Evolutionary conservation across 1,140 invertebrate species (phyloP), one percentile per base, ranked within the genome.

Genomic region (Cardiocondyla obscurior): DNA sequence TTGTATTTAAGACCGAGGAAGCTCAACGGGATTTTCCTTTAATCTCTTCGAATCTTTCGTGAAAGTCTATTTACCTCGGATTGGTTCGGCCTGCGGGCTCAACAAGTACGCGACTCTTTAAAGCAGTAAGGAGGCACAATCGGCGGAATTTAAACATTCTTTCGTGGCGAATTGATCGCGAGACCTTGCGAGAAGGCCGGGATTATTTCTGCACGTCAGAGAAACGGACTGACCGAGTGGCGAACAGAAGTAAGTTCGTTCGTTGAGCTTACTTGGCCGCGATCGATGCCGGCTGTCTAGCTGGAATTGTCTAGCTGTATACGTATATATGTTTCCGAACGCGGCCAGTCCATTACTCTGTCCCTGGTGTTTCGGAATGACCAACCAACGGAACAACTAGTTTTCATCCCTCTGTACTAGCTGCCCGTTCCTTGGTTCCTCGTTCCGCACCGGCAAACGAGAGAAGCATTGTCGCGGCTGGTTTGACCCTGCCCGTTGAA

Each of bases 241-340:
- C 42, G 44, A 8, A 57, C 39, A 84, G 82, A 30, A 51, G 25
- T 44, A 81, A 62, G 65, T 72, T 62, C 62, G 30, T 57, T 73
- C 67, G 44, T 62, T 36, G 53, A 58, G 46, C 46, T 79, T 79
- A 39, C 62, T 77, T 77, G 46, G 36, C 30, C 57, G 25, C 84
- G 84, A 85, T 85, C 84, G 83, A 85, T 85, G 58, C 49, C 72
- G 57, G 49, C 70, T 36, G 46, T 69, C 65, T 69, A 53, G 46
- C 28, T 84, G 6, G 33, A 62, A 62, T 62, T 62, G 83, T 69
- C 33, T 60, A 49, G 49, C 22, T 60, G 22, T 8, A 12, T 39
- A 39, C n/a, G 10, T 62, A 53, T 42, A 79, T 39, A 82, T 22
- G 36, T 28, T 57, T 39, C 46, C 14, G 6, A 69, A 49, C 30